phyloP scores from a whole-genome alignment of 2,888 invertebrate genomes.

The Ophioninae sp. region DNA sequence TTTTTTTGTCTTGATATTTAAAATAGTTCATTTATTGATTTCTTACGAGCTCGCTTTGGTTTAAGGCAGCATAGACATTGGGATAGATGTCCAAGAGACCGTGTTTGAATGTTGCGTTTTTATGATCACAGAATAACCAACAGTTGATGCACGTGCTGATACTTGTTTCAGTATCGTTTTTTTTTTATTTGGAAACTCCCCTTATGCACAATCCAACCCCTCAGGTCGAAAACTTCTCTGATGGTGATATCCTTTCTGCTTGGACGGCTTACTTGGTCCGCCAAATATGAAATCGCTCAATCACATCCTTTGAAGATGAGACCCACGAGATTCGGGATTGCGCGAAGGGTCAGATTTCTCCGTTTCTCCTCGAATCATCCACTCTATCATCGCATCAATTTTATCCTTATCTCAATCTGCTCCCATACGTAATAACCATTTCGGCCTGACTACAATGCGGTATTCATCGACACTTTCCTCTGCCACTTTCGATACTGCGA shows the following conservation, averaged over 20 bases:
- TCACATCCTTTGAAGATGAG: conserved; percentile 29
- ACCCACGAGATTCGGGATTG: not conserved
- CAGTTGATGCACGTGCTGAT: not conserved
- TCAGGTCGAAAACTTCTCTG: conserved; percentile 2
- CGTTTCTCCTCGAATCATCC: conserved; percentile 11
- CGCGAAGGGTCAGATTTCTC: conserved; percentile 1
- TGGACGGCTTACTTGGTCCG: conserved; percentile 14
- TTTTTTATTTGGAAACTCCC: not conserved
- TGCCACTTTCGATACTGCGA: not conserved
- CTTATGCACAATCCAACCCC: conserved; percentile 24
- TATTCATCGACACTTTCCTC: conserved; percentile 18
- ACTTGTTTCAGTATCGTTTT: conserved; percentile 13
- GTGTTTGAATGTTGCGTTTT: not conserved
- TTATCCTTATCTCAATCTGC: conserved; percentile 9
- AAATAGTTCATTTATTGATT: not conserved
- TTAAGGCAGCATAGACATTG: not conserved
- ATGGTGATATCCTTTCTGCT: not conserved
- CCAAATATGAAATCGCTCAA: conserved; percentile 39
- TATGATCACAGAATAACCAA: not conserved
- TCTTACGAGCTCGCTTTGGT: not conserved
- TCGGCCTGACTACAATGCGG: not conserved
- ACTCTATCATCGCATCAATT: not conserved
- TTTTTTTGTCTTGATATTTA: not conserved
- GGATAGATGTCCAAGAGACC: not conserved
- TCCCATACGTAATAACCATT: not conserved